Evolutionary conservation across 2,797 vertebrate species (phyloP).

Genomic region (Threskiornis aethiopicus): DNA sequence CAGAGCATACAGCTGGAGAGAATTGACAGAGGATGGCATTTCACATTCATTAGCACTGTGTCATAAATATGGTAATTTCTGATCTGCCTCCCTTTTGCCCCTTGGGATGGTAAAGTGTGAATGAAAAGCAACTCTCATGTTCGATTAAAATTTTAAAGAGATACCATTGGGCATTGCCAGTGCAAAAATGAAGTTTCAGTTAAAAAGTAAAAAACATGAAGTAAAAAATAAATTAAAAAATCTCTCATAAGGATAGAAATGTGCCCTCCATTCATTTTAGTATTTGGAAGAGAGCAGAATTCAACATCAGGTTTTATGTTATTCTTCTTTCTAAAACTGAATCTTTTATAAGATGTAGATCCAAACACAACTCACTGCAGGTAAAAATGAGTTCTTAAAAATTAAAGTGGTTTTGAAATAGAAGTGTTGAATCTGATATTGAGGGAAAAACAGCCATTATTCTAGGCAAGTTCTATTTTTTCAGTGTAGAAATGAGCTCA

Average conservation of each 20-base stretch:
- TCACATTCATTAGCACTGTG: not conserved
- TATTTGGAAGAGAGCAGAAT: not conserved
- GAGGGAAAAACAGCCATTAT: not conserved
- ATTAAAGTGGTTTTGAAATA: not conserved
- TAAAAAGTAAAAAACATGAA: not conserved
- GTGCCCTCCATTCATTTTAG: not conserved
- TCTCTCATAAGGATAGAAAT: not conserved
- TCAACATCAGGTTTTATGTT: not conserved
- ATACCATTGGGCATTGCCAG: not conserved
- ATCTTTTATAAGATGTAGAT: not conserved
- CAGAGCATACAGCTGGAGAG: not conserved
- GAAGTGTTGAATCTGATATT: not conserved
- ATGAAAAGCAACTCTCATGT: not conserved
- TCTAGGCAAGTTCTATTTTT: not conserved
- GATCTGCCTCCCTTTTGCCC: not conserved
- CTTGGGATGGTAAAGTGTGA: not conserved
- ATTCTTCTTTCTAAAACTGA: not conserved
- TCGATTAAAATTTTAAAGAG: not conserved
- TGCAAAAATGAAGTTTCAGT: not conserved
- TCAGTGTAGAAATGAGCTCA: not conserved
- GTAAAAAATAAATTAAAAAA: not conserved
- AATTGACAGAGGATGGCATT: not conserved
- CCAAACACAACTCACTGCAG: not conserved
- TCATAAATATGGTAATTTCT: conserved; percentile 33
- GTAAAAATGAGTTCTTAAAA: not conserved